Evolutionary conservation across 1,140 invertebrate species (phyloP).

Genomic region (Panagrolaimus sp.): DNA sequence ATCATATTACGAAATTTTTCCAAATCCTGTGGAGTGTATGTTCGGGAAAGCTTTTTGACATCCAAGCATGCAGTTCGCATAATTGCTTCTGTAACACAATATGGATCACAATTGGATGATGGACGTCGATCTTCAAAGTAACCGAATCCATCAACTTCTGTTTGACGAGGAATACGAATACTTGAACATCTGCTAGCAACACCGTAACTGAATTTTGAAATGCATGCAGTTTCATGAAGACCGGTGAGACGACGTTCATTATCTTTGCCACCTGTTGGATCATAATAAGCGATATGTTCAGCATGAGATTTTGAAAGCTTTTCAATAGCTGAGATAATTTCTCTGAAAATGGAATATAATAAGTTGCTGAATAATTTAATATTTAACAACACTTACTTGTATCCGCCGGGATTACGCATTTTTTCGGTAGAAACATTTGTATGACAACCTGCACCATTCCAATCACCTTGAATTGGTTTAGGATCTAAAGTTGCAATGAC

Average conservation of each 20-base stretch:
- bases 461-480: slow-evolving; percentile 72
- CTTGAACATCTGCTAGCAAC: slow-evolving; percentile 75
- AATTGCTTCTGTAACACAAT: slow-evolving; percentile 63
- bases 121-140: slow-evolving; percentile 89
- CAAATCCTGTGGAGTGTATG: slow-evolving; percentile 45
- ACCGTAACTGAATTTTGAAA: slow-evolving; percentile 74
- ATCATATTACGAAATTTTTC: slow-evolving; percentile 46
- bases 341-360: slow-evolving; percentile 34
- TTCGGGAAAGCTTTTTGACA: slow-evolving; percentile 51
- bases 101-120: slow-evolving; percentile 87
- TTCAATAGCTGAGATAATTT: slow-evolving; percentile 65
- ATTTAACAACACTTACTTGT: slow-evolving; percentile 59
- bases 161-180: slow-evolving; percentile 74
- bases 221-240: slow-evolving; percentile 75
- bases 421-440: slow-evolving; percentile 81
- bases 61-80: slow-evolving; percentile 50
- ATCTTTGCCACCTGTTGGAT: slow-evolving; percentile 74
- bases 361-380: too few relatives aligned
- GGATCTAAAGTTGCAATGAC: slow-evolving; percentile 80
- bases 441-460: slow-evolving; percentile 83
- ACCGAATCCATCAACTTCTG: slow-evolving; percentile 76
- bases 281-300: slow-evolving; percentile 81
- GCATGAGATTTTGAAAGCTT: slow-evolving; percentile 75
- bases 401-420: slow-evolving; percentile 78
- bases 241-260: slow-evolving; percentile 81